Evolutionary conservation across 2,888 invertebrate species (phyloP).

Genomic region (Agriopis marginaria): DNA sequence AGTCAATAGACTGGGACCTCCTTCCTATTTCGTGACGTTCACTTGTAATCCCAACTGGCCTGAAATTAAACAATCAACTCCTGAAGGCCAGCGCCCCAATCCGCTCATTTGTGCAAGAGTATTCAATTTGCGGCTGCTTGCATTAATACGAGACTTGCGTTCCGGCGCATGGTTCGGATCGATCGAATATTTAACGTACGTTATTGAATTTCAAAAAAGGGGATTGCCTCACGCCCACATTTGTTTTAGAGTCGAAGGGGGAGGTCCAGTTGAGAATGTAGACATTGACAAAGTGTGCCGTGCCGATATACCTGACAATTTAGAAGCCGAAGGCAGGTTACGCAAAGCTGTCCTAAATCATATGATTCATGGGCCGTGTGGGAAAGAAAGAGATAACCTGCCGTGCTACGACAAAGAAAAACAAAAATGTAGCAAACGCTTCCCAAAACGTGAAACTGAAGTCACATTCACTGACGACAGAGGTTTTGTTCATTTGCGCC

Average conservation of each 20-base stretch:
- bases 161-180: constrained; percentile 17
- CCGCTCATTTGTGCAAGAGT: not conserved
- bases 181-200: constrained; percentile 8
- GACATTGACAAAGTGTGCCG: too few species aligned
- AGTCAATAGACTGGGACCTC: constrained; percentile 16
- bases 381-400: constrained; percentile 9
- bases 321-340: not conserved
- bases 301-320: not conserved
- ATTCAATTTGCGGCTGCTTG: constrained; percentile 1
- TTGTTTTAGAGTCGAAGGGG: too few species aligned
- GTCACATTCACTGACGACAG: constrained; percentile 1
- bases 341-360: not conserved
- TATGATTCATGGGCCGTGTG: constrained; percentile 16
- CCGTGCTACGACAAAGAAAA: constrained; percentile 13
- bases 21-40: constrained; percentile 17
- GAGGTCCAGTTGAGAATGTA: too few species aligned
- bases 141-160: constrained; percentile 2
- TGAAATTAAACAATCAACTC: constrained; percentile 10
- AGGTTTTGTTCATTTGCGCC: constrained; percentile 15
- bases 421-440: constrained; percentile 15
- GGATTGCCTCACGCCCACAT: constrained; percentile 2
- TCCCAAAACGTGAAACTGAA: constrained; percentile 14
- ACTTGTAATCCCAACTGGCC: constrained; percentile 16
- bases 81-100: not conserved
- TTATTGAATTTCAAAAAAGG: constrained; percentile 21